These are phyloP conservation scores for Coenonympha arcania DNA, from an alignment of 2,888 invertebrate species.

Conservation along the genomic window DNA sequence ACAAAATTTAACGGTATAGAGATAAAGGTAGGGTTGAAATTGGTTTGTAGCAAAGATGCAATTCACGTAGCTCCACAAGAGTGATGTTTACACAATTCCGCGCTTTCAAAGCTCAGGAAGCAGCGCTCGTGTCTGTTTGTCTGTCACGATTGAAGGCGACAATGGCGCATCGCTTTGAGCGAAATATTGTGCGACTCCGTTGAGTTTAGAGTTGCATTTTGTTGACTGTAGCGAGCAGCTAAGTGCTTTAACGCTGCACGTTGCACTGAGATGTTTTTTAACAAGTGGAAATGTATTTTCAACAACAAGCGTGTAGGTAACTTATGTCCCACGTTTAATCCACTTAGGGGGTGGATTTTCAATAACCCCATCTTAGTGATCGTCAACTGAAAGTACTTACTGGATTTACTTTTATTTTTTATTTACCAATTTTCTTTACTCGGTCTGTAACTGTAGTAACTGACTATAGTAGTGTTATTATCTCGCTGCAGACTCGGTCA, in stretches of 20 bases:
- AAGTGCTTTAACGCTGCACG: constrained; percentile 3
- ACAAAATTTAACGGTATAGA: constrained; percentile 7
- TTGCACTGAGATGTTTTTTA: background rate
- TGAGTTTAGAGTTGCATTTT: constrained; percentile 4
- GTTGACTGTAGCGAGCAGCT: background rate
- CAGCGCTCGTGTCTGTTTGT: constrained; percentile 32
- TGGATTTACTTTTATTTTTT: too few species aligned
- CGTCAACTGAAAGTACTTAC: too few species aligned
- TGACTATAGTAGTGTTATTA: too few species aligned
- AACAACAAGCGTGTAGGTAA: too few species aligned
- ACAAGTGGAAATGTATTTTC: background rate
- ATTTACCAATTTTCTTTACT: too few species aligned
- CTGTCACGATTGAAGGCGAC: constrained; percentile 31
- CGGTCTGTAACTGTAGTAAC: too few species aligned
- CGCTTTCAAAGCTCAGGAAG: constrained; percentile 33
- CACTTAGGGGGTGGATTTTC: too few species aligned
- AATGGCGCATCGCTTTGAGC: constrained; percentile 25
- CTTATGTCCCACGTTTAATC: too few species aligned
- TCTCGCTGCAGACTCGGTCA: too few species aligned
- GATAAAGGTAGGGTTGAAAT: background rate
- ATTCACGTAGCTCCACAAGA: constrained; percentile 22
- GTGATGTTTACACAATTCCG: constrained; percentile 34
- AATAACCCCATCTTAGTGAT: too few species aligned
- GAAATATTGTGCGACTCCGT: constrained; percentile 16
- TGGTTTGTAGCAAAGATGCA: constrained; percentile 3